phyloP scores from a whole-genome alignment of 2,888 invertebrate genomes.

The Chymomyza amoena region DNA sequence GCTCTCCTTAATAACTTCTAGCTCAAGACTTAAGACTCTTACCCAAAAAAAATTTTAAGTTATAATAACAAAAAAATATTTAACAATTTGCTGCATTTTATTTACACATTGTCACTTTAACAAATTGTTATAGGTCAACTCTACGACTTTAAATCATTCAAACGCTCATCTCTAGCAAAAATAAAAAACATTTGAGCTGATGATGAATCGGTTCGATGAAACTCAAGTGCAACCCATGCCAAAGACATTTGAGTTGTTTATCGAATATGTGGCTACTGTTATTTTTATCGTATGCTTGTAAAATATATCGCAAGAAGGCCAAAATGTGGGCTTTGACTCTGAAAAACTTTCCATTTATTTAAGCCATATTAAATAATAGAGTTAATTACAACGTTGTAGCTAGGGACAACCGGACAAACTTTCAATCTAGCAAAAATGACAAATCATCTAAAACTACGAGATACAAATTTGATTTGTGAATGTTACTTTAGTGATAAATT shows the following conservation, averaged over 20 bases:
- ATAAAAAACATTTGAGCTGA: constrained; percentile 24
- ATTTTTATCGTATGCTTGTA: constrained; percentile 49
- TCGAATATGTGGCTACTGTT: constrained; percentile 14
- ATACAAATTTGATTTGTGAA: background rate
- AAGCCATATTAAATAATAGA: constrained; percentile 61
- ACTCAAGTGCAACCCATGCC: constrained; percentile 28
- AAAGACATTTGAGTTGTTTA: constrained; percentile 25
- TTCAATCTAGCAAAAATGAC: background rate
- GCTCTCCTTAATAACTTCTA: no score
- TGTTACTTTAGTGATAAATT: constrained; percentile 46
- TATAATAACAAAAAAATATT: no score
- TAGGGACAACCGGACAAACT: background rate
- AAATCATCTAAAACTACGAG: background rate
- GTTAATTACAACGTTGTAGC: constrained; percentile 59
- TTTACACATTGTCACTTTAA: no score
- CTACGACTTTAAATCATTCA: constrained; percentile 7
- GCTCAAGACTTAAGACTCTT: no score
- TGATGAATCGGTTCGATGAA: constrained; percentile 40
- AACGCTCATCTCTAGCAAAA: background rate
- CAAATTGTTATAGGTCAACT: no score
- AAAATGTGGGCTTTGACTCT: constrained; percentile 37
- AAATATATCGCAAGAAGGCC: constrained; percentile 59
- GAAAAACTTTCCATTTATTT: background rate
- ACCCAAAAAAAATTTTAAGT: no score
- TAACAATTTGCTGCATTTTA: no score